These are phyloP conservation scores for Aphis gossypii DNA, from an alignment of 1,140 invertebrate species.

Conservation along the genomic window DNA sequence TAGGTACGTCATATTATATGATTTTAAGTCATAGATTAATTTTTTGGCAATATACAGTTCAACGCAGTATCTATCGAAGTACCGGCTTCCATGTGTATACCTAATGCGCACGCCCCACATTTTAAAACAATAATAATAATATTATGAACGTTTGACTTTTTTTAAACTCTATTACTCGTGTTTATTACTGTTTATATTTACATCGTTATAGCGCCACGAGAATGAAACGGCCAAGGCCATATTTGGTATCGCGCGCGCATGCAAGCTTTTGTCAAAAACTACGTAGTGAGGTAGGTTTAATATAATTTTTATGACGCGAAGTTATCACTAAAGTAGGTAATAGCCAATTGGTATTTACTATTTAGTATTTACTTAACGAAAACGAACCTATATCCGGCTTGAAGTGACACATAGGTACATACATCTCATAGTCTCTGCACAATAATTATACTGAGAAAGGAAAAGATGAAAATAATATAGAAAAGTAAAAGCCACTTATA, in stretches of 20 bases:
- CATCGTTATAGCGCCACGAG: background rate
- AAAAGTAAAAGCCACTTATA: no score
- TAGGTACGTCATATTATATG: no score
- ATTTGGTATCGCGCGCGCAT: background rate
- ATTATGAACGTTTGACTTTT: background rate
- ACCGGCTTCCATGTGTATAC: background rate
- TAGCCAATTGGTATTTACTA: no score
- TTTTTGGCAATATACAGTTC: background rate
- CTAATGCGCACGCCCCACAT: background rate
- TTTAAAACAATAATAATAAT: constrained; percentile 13
- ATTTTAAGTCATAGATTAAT: background rate
- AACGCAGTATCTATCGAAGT: background rate
- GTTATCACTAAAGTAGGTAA: background rate
- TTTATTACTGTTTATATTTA: background rate
- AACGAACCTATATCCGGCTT: background rate
- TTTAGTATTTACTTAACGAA: background rate
- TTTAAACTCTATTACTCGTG: background rate
- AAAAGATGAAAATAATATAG: no score
- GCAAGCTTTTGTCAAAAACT: background rate
- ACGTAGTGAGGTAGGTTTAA: background rate
- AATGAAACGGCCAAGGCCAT: background rate
- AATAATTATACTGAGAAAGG: no score
- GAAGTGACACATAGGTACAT: background rate
- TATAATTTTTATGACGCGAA: background rate
- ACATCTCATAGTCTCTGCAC: no score